Evolutionary conservation across 2,888 invertebrate genomes (phyloP).

Genomic region (Cosmia pyralina): DNA sequence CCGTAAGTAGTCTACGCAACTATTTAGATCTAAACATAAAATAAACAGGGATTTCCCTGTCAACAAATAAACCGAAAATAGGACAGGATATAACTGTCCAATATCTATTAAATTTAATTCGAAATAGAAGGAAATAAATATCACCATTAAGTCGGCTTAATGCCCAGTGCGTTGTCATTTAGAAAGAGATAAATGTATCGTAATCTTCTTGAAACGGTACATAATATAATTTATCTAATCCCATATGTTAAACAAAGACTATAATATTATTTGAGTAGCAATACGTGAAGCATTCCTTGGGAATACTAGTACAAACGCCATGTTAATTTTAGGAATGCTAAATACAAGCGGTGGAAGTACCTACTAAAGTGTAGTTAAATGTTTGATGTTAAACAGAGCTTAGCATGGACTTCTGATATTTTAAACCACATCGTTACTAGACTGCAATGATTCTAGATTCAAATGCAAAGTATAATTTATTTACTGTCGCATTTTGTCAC

Average conservation of each 20-base stretch:
- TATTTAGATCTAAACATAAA: not conserved
- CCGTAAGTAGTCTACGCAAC: not conserved
- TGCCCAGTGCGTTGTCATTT: slow-evolving; percentile 55
- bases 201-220: slow-evolving; percentile 47
- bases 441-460: not conserved
- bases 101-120: slow-evolving; percentile 58
- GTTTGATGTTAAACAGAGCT: slow-evolving; percentile 36
- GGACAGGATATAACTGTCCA: slow-evolving; percentile 39
- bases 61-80: slow-evolving; percentile 43
- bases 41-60: slow-evolving; percentile 17
- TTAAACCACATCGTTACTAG: slow-evolving; percentile 7
- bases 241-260: slow-evolving; percentile 49
- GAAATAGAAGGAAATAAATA: slow-evolving; percentile 54
- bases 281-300: slow-evolving; percentile 39
- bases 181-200: slow-evolving; percentile 55
- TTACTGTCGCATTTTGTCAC: no score
- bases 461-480: not conserved
- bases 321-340: slow-evolving; percentile 36
- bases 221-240: slow-evolving; percentile 55
- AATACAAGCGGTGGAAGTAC: slow-evolving; percentile 10
- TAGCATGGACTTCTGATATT: slow-evolving; percentile 28
- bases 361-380: slow-evolving; percentile 30
- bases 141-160: slow-evolving; percentile 54
- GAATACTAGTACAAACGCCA: slow-evolving; percentile 29
- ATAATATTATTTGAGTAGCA: slow-evolving; percentile 31